These are phyloP conservation scores for Oreochromis grahami DNA, from an alignment of 2,797 vertebrate species.

Conservation along the genomic window DNA sequence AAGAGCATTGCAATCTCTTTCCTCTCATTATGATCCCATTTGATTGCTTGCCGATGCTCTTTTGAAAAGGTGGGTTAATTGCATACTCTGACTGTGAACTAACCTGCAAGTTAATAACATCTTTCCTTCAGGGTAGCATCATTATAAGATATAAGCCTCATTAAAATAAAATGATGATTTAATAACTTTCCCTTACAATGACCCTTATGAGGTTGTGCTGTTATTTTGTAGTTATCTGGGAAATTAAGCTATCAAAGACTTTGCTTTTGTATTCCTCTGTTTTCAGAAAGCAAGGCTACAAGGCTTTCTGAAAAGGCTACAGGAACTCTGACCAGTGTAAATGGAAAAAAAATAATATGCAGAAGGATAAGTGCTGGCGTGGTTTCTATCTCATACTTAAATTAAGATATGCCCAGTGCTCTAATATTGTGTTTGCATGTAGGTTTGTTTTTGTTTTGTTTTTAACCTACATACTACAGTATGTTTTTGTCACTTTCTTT, in stretches of 20 bases:
- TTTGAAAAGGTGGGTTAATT: conserved; percentile 70
- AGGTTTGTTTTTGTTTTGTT: neutral
- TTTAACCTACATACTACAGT: neutral
- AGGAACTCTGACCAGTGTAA: neutral
- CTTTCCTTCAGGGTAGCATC: conserved; percentile 68
- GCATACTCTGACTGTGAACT: conserved; percentile 54
- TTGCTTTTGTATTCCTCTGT: neutral
- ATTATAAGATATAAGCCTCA: conserved; percentile 68
- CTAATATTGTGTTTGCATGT: neutral
- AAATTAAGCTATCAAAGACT: conserved; percentile 41
- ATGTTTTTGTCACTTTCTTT: neutral
- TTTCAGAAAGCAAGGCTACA: neutral
- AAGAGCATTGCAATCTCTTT: conserved; percentile 41
- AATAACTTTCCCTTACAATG: conserved; percentile 65
- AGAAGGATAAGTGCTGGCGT: neutral
- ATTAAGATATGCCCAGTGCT: too few relatives aligned
- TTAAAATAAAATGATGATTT: conserved; percentile 76
- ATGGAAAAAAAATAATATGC: neutral
- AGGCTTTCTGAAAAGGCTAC: too few relatives aligned
- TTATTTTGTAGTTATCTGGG: conserved; percentile 34
- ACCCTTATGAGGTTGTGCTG: conserved; percentile 43
- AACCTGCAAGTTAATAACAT: conserved; percentile 76
- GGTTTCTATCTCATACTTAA: neutral
- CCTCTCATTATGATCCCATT: conserved; percentile 56
- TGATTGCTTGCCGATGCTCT: conserved; percentile 53